phyloP scores from a whole-genome alignment of 2,888 invertebrate genomes.

The Amblyteles armatorius region DNA sequence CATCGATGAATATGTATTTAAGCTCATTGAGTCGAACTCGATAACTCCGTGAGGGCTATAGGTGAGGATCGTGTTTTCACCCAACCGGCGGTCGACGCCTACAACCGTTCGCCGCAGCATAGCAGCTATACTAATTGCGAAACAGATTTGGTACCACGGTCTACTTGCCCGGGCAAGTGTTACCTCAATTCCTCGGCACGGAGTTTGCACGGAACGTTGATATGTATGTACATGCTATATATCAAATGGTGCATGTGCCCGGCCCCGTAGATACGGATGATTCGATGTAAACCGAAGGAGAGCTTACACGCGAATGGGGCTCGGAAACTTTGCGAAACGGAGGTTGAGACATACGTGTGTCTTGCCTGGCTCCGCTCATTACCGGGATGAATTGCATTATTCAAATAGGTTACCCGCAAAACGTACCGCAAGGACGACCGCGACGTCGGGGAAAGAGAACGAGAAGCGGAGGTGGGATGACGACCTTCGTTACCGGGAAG shows the following conservation, averaged over 20 bases:
- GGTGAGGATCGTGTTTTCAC: not conserved
- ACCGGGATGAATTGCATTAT: conserved; percentile 72
- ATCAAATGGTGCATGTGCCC: not conserved
- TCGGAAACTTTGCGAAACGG: not conserved
- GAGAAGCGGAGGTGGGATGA: conserved; percentile 33
- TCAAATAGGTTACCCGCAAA: conserved; percentile 69
- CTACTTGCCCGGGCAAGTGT: not conserved
- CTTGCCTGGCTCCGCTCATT: conserved; percentile 65
- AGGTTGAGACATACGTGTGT: conserved; percentile 28
- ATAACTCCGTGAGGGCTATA: not conserved
- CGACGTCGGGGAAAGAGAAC: conserved; percentile 55
- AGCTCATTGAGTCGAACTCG: conserved; percentile 13
- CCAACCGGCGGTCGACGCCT: not conserved
- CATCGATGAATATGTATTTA: conserved; percentile 26
- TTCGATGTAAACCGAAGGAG: not conserved
- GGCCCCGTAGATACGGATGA: not conserved
- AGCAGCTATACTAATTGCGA: conserved; percentile 38
- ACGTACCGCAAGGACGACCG: conserved; percentile 55
- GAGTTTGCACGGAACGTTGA: conserved; percentile 2
- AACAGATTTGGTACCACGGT: conserved; percentile 25
- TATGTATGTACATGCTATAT: not conserved
- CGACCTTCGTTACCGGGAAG: conserved; percentile 9
- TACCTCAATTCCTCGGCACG: not conserved
- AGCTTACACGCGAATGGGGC: not conserved
- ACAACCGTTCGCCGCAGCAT: not conserved